Base-by-base conservation (phyloP, 1,140 invertebrate species). In the Philopotamus ludificatus region DNA sequence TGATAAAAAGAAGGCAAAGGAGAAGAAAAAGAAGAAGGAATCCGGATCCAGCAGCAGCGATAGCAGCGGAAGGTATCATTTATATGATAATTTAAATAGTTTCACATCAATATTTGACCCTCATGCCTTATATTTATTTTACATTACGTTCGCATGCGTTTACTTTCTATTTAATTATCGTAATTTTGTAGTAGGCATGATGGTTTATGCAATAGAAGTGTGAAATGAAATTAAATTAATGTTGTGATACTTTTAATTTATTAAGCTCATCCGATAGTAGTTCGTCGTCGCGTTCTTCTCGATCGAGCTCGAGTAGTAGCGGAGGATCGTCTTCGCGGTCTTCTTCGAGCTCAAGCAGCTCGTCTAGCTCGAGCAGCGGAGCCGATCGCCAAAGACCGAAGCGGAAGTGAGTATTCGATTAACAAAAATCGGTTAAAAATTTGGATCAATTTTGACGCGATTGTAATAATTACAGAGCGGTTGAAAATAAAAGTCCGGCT, bases 11-110 rank as follows among this genome's bases (percentile, higher is more conserved):
- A 87, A 87, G 71, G 82, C 84, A 18, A 80, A 85, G 68, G 86
- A 87, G 8, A 81, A 79, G 20, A 87, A 87, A 70, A 84, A 85
- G 74, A 86, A 86, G 66, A 84, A 84, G 70, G 81, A 84, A 39
- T 89, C 88, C 9, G 89, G 86, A 28, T 90, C 87, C 2, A 88
- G 87, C 23, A 90, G 87, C 53, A 91, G 89, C 73, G 84, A 86
- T 64, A 90, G 87, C 70, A 89, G 87, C 67, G 87, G 87, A 74
- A 91, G 89, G 88, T 90, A 51, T 39, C 45, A 42, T n/a, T n/a
- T n/a, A n/a, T n/a, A n/a, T n/a, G n/a, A n/a, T n/a, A n/a, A n/a
- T n/a, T n/a, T n/a, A n/a, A 45, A 62, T 44, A 18, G 28, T 34
- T 34, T 47, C 16, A 23, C 22, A 10, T 10, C 41, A 22, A 34